phyloP scores from a whole-genome alignment of 2,797 vertebrate genomes.

The Microchirus variegatus region DNA sequence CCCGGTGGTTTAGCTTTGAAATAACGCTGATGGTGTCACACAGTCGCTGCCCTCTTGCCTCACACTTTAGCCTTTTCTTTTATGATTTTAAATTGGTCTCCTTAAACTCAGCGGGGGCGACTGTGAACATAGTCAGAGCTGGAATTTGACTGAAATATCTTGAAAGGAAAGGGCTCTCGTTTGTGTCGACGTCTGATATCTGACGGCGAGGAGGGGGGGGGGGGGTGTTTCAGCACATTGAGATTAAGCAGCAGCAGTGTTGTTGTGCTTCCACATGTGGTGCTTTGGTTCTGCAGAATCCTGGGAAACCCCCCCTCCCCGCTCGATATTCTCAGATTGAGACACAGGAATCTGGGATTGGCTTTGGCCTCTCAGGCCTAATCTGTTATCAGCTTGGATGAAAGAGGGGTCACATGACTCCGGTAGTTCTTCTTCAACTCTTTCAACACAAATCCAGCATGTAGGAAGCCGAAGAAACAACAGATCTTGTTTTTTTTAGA shows the following conservation, averaged over 20 bases:
- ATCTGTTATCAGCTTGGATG: no score
- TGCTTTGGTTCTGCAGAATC: conserved; percentile 52
- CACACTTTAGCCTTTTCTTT: conserved; percentile 55
- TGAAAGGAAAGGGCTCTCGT: conserved; percentile 60
- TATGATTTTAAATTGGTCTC: conserved; percentile 67
- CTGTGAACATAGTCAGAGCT: conserved; percentile 59
- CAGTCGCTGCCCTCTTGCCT: conserved; percentile 62
- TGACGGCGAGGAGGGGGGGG: conserved; percentile 29
- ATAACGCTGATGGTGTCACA: conserved; percentile 75
- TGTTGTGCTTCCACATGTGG: conserved; percentile 51
- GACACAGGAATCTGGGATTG: conserved; percentile 21
- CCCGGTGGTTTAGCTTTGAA: conserved; percentile 75
- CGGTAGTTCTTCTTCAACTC: no score
- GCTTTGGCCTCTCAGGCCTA: background rate
- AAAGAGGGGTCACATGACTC: no score
- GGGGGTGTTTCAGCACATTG: conserved; percentile 59
- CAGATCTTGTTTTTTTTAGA: no score
- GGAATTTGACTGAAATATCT: conserved; percentile 70
- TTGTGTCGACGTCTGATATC: conserved; percentile 45
- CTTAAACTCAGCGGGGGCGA: conserved; percentile 68
- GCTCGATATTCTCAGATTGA: conserved; percentile 1
- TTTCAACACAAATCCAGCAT: no score
- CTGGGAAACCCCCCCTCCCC: conserved; percentile 48
- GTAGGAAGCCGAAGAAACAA: no score
- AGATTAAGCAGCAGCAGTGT: conserved; percentile 49